A percentile compares a stretch with the other conserved stretches of the same genome.
Evolutionary conservation across 2,797 vertebrate species (phyloP).

Genomic region (Hirundo rustica): DNA sequence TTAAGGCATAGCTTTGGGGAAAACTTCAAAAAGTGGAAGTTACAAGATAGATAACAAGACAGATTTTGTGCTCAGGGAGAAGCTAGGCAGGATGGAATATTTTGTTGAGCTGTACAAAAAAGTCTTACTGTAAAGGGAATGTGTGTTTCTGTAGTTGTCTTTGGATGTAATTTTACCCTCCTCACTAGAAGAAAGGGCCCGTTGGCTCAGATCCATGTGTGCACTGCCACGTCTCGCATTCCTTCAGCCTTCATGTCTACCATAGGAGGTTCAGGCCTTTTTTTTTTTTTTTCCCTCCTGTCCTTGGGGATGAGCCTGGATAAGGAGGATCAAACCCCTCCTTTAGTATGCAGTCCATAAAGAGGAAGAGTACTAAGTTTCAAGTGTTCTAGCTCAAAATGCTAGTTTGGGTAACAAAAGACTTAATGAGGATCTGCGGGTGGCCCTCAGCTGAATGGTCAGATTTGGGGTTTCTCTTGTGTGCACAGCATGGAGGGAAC

Average conservation of each 20-base stretch:
- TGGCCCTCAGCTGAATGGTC: not conserved
- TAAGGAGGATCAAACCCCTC: not conserved
- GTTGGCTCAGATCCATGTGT: not conserved
- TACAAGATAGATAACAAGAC: not conserved
- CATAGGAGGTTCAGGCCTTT: not conserved
- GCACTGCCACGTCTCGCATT: not conserved
- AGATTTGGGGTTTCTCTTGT: not conserved
- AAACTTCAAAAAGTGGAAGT: not conserved
- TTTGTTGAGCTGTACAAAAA: not conserved
- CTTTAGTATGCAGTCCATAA: not conserved
- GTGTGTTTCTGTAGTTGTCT: not conserved
- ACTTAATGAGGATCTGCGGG: not conserved
- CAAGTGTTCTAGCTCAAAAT: not conserved
- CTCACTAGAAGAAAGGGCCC: not conserved
- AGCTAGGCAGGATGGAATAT: not conserved
- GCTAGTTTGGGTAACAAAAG: not conserved
- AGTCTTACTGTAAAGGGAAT: not conserved
- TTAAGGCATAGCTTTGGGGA: not conserved
- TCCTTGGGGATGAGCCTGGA: not conserved
- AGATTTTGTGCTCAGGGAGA: not conserved
- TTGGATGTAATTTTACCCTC: not conserved
- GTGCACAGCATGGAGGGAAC: not conserved
- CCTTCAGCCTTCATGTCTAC: not conserved
- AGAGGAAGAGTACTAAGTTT: not conserved
- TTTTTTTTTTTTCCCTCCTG: not conserved